Percentiles rank a stretch among this genome's conserved stretches.
Conservation (phyloP, 2,888 invertebrate genomes). For the Lumbricus terrestris region DNA sequence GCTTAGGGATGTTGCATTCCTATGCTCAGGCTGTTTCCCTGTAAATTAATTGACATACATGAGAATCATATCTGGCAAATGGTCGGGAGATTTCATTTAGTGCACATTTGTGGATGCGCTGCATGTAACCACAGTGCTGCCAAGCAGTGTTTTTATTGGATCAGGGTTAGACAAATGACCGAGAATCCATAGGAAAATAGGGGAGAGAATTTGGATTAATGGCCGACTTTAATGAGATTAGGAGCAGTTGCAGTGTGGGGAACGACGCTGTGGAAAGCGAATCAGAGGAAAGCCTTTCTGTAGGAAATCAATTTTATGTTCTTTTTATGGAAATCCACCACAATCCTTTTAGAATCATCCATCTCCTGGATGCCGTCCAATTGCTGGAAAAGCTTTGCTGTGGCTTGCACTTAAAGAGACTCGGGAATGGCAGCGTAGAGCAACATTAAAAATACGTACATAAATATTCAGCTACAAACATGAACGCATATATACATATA, state of each 20-base stretch:
- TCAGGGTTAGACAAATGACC: background rate
- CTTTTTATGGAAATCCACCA: background rate
- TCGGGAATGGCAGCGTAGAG: too few species aligned
- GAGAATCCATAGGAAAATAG: background rate
- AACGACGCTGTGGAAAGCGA: background rate
- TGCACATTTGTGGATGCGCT: background rate
- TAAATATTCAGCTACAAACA: too few species aligned
- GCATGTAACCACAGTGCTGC: background rate
- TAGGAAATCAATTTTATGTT: background rate
- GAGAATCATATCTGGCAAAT: background rate
- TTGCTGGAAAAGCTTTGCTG: too few species aligned
- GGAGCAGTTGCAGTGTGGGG: background rate
- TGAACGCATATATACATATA: too few species aligned
- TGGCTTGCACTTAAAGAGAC: too few species aligned
- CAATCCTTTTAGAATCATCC: too few species aligned
- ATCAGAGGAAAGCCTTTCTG: background rate
- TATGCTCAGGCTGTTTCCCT: too few species aligned
- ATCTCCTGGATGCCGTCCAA: too few species aligned
- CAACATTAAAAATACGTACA: too few species aligned
- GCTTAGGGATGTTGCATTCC: too few species aligned
- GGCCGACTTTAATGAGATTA: background rate
- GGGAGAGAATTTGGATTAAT: background rate
- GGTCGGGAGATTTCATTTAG: background rate
- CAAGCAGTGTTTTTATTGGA: background rate
- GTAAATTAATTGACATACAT: too few species aligned